Evolutionary conservation across 2,888 invertebrate genomes (phyloP), one percentile per base, ranked within the genome.

Genomic region (Geophilus truncorum): DNA sequence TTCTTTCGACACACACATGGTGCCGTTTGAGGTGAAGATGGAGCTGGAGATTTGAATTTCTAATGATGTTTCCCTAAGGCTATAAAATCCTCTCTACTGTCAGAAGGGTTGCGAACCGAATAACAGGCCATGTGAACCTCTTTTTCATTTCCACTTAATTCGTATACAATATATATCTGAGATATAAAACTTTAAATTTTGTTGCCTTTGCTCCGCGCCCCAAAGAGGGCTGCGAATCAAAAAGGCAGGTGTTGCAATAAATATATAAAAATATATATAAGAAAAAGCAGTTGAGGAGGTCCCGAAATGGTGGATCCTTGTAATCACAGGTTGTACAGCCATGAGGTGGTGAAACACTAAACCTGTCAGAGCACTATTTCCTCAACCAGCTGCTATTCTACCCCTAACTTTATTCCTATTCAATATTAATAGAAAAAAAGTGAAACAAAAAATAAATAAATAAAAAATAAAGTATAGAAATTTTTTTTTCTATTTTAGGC

Each of bases 11-110:
- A 62, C 57, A 40, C 40, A 62, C 57, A 62, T 62, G 57, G 57
- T 62, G 57, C 57, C 57, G 57, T 62, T 23, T 62, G 57, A 62
- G 57, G 57, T 18, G 57, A 62, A 62, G 57, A 62, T 62, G 57
- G 57, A 62, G 57, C 57, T 62, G 57, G 57, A 62, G 57, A 62
- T 62, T 62, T 62, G 57, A 62, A 62, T 62, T 62, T 62, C 57
- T 62, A 62, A 62, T 62, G 57, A 62, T 62, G 57, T 62, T 62
- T 62, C 57, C 57, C 57, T 62, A 62, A 62, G 57, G 57, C 57
- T 18, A 62, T 62, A 62, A 62, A 62, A 62, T 62, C 57, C 57
- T 62, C 57, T 62, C 57, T 62, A 21, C 57, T 62, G 57, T 62
- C 57, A 62, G 57, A 62, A 62, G 57, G 57, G 57, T 62, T 62